phyloP scores from a whole-genome alignment of 2,888 invertebrate species.

The Tholera decimalis region DNA sequence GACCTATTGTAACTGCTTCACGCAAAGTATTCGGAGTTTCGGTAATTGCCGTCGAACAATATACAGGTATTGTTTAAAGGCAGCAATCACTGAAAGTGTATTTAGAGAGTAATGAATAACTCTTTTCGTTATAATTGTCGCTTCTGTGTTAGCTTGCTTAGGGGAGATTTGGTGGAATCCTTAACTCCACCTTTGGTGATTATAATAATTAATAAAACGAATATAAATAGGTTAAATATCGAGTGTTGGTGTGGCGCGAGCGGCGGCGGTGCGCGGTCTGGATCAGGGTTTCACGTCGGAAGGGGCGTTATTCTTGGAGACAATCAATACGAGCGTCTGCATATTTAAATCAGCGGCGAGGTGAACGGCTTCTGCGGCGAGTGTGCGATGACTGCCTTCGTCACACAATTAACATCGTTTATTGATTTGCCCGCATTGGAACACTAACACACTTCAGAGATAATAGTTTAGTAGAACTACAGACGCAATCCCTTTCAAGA shows the following conservation, averaged over 20 bases:
- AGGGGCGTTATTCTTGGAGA: slow-evolving; percentile 88
- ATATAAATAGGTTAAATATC: slow-evolving; percentile 64
- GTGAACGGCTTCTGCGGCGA: slow-evolving; percentile 71
- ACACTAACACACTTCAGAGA: slow-evolving; percentile 10
- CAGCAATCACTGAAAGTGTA: slow-evolving; percentile 53
- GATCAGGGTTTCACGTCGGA: slow-evolving; percentile 72
- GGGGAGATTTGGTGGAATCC: slow-evolving; percentile 25
- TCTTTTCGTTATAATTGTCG: slow-evolving; percentile 41
- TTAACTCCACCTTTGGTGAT: slow-evolving; percentile 28
- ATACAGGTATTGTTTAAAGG: slow-evolving; percentile 41
- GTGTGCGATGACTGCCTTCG: slow-evolving; percentile 57
- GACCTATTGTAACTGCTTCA: slow-evolving; percentile 46
- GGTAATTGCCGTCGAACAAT: slow-evolving; percentile 60
- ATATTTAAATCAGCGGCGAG: slow-evolving; percentile 87
- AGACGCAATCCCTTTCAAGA: slow-evolving; percentile 4
- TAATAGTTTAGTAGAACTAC: slow-evolving; percentile 13
- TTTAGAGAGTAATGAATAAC: slow-evolving; percentile 45
- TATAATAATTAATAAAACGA: slow-evolving; percentile 50
- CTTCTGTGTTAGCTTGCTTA: slow-evolving; percentile 23
- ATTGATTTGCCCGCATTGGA: slow-evolving; percentile 27
- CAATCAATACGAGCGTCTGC: slow-evolving; percentile 89
- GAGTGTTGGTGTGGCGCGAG: slow-evolving; percentile 51
- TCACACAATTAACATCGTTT: slow-evolving; percentile 37
- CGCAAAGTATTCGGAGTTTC: slow-evolving; percentile 49
- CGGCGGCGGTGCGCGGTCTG: slow-evolving; percentile 64